Evolutionary conservation across 2,113 vertebrate genomes (phyloP).

Genomic region (Copsychus sechellarum): DNA sequence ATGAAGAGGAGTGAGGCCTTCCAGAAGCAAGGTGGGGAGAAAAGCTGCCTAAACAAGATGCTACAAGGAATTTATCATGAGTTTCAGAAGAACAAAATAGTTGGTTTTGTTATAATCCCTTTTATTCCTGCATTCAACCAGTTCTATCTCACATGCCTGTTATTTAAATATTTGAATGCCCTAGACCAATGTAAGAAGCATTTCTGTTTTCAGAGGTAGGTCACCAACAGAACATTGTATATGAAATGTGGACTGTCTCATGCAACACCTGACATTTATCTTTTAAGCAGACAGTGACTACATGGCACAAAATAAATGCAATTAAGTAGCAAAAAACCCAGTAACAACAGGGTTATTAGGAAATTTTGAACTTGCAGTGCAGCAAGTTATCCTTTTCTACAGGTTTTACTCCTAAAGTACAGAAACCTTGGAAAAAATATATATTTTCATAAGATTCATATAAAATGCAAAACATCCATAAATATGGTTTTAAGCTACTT

Average conservation of each 20-base stretch:
- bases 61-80: not conserved
- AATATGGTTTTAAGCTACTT: conserved; percentile 25
- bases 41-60: not conserved
- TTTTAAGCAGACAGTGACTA: conserved; percentile 24
- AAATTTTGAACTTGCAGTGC: not conserved
- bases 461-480: conserved; percentile 49
- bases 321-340: conserved; percentile 10
- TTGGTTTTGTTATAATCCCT: not conserved
- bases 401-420: not conserved
- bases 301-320: conserved; percentile 8
- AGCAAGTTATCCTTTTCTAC: not conserved
- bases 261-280: conserved; percentile 11
- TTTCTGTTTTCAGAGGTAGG: not conserved
- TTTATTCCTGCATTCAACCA: not conserved
- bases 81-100: not conserved
- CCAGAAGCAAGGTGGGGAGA: not conserved
- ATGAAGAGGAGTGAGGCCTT: not conserved
- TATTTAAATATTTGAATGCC: not conserved
- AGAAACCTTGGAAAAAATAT: conserved; percentile 7
- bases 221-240: not conserved
- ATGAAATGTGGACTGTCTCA: not conserved
- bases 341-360: not conserved
- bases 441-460: not conserved
- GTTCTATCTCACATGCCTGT: not conserved
- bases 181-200: not conserved